Evolutionary conservation across 2,888 invertebrate species (phyloP).

Genomic region (Eupsilia transversa): DNA sequence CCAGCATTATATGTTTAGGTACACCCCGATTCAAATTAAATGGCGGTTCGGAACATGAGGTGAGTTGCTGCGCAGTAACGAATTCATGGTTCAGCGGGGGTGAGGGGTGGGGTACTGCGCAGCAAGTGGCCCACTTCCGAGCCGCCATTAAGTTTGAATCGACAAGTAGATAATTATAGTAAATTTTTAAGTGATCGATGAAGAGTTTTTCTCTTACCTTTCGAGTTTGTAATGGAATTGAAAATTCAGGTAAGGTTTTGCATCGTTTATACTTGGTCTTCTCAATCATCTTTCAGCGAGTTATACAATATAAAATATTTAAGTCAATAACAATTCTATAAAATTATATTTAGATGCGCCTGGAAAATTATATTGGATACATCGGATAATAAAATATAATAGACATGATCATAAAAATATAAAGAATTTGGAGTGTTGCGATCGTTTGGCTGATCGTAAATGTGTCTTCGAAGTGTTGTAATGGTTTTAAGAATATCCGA

Average conservation of each 20-base stretch:
- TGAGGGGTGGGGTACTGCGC: too few relatives aligned
- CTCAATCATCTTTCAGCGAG: neutral
- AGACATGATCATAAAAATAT: conserved; percentile 32
- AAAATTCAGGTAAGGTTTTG: too few relatives aligned
- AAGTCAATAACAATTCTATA: neutral
- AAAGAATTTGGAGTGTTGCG: conserved; percentile 30
- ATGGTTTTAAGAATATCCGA: conserved; percentile 2
- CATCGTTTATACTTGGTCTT: too few relatives aligned
- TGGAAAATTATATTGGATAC: conserved; percentile 12
- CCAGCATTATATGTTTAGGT: too few relatives aligned
- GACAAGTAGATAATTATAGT: too few relatives aligned
- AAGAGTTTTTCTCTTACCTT: neutral
- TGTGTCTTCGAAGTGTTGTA: conserved; percentile 31
- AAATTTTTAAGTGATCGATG: neutral
- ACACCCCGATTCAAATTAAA: too few relatives aligned
- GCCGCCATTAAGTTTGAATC: too few relatives aligned
- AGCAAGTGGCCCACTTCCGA: too few relatives aligned
- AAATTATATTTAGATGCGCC: conserved; percentile 27
- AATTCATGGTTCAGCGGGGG: too few relatives aligned
- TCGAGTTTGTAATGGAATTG: neutral
- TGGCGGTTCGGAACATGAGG: too few relatives aligned
- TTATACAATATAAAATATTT: neutral
- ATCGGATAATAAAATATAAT: conserved; percentile 42
- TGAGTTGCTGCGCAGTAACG: too few relatives aligned
- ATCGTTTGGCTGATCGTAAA: conserved; percentile 40